Base-by-base conservation (phyloP, 2,797 vertebrate species). In the Podargus strigoides region DNA sequence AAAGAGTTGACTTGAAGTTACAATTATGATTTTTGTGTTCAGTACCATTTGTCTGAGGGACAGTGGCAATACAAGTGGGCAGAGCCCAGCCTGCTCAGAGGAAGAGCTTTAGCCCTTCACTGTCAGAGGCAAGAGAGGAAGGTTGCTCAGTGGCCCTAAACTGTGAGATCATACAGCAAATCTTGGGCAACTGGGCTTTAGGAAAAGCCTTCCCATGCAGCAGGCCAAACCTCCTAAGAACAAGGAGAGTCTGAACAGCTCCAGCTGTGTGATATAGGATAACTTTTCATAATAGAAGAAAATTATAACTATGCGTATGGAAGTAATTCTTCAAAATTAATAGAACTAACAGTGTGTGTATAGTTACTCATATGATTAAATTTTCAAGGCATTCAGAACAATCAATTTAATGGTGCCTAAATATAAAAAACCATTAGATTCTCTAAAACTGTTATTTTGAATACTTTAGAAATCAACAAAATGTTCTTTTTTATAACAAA, bases 401-500 rank as follows among this genome's bases (percentile, higher is more conserved):
- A 86, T 91, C 81, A 36, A 63, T 90, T 90, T 95, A 67, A 91
- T 67, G 53, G 69, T 86, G 85, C 85, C 85, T 90, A 95, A 97
- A 93, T 88, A 96, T 89, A 93, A 96, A 95, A 96, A 66, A 27
- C 15, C 36, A 83, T 93, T 94, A 82, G 74, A 88, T 53, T 89
- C 87, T 82, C 91, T 88, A 89, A 93, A 80, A 92, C 83, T 76
- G 69, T 76, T 95, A 95, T 95, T 97, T 93, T 90, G 85, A 88
- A 95, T 86, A 96, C 62, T 96, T 94, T 77, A 91, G 87, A 94
- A 96, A 96, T 88, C 94, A 96, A 94, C 91, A 94, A 90, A 93
- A 96, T 93, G 89, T 88, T 97, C 91, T 80, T 91, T 87, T 91
- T 74, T 91, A 42, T 93, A 94, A 94, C 91, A 93, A 95, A 94